Conservation (phyloP, 2,797 vertebrate species). For the Vespertilio murinus region DNA sequence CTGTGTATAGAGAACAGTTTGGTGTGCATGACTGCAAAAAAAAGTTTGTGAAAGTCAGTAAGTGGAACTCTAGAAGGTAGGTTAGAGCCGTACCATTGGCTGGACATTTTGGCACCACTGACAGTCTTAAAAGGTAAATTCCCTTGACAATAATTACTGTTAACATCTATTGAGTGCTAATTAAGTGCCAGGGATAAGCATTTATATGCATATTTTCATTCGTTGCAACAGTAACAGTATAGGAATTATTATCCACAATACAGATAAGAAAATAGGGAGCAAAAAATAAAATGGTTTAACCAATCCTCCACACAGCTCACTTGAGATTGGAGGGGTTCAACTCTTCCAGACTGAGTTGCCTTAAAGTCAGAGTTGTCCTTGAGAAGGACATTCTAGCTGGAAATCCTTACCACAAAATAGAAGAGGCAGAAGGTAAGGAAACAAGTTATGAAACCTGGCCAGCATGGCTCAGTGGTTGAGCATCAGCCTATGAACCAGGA, state of each 20-base stretch:
- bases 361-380: neutral
- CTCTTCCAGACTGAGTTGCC: neutral
- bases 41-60: neutral
- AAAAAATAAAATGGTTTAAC: neutral
- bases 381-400: neutral
- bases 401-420: neutral
- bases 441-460: neutral
- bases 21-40: neutral
- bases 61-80: neutral
- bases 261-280: neutral
- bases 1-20: neutral
- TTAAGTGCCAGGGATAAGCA: neutral
- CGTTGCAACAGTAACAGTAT: neutral
- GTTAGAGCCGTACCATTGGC: neutral
- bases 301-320: neutral
- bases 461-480: neutral
- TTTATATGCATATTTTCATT: slow-evolving; percentile 17
- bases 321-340: neutral
- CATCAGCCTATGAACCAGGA: neutral
- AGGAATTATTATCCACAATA: neutral
- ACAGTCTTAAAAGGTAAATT: neutral
- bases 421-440: neutral
- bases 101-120: no score
- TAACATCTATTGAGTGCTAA: neutral
- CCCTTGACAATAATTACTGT: neutral